A percentile compares a stretch with the other conserved stretches of the same genome.
Evolutionary conservation across 2,113 vertebrate species (phyloP).

Genomic region (Damaliscus lunatus): DNA sequence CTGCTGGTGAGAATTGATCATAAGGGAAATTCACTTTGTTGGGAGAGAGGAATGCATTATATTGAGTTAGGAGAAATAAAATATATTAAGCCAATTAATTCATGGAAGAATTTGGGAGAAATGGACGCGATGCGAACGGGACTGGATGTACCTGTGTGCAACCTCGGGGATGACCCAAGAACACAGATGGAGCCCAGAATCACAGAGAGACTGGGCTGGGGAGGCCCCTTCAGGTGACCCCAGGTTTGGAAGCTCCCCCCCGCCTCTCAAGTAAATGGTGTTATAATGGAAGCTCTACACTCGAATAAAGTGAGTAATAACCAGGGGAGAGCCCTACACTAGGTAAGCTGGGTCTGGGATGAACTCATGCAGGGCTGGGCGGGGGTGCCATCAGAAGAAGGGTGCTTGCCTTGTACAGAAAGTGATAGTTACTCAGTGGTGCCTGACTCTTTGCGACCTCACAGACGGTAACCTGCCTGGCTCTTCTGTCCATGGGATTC

Average conservation of each 20-base stretch:
- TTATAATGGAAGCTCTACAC: neutral
- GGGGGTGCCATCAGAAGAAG: neutral
- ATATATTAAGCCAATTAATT: neutral
- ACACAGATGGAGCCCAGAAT: too few relatives aligned
- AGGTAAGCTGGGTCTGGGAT: neutral
- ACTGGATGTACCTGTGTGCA: accelerated
- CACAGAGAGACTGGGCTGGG: neutral
- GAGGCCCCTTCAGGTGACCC: accelerated
- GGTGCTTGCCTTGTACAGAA: neutral
- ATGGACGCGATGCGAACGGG: neutral
- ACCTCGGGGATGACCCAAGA: neutral
- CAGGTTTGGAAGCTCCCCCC: neutral
- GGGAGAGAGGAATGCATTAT: neutral
- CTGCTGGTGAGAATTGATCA: neutral
- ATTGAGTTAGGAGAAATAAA: conserved; percentile 1
- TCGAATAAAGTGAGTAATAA: neutral
- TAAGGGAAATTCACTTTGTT: neutral
- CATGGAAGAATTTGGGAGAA: neutral
- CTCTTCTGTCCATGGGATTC: neutral
- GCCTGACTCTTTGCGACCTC: neutral
- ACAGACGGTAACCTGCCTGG: accelerated
- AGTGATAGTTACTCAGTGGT: neutral
- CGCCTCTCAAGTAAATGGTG: neutral
- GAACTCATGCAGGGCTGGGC: neutral
- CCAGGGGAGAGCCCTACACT: accelerated